Conservation (phyloP, 2,113 vertebrate genomes). For the Hucho hucho region DNA sequence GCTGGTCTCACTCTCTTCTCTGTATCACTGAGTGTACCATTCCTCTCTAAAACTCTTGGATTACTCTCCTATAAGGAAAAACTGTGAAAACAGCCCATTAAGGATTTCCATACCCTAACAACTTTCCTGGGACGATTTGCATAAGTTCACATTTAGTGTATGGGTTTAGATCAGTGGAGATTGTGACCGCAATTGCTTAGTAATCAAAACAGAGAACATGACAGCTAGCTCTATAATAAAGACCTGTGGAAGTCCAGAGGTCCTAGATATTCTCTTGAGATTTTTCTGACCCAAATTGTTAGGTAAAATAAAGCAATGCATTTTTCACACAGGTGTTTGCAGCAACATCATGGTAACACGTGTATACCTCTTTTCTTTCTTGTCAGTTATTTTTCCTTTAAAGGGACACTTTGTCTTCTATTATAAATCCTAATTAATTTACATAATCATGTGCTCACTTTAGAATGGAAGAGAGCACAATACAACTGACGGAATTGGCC, state of each 20-base stretch:
- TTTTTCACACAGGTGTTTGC: neutral
- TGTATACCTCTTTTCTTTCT: neutral
- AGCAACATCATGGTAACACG: neutral
- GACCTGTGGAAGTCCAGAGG: neutral
- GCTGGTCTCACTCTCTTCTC: neutral
- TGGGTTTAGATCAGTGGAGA: neutral
- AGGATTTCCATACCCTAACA: neutral
- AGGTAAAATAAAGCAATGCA: neutral
- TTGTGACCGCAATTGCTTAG: neutral
- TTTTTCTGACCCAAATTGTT: neutral
- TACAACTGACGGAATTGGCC: neutral
- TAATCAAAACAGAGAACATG: neutral
- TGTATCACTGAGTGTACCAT: too few species aligned
- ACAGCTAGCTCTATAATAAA: conserved; percentile 4
- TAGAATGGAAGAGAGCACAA: conserved; percentile 10
- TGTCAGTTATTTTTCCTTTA: neutral
- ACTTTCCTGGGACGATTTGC: neutral
- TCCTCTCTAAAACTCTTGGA: neutral
- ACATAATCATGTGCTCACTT: conserved; percentile 26
- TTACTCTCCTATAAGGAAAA: neutral
- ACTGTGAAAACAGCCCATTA: too few species aligned
- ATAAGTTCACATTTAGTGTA: neutral
- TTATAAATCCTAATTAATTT: conserved; percentile 4
- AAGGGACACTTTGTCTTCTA: neutral
- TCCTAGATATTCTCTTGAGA: neutral